Base-by-base conservation (phyloP, 2,888 invertebrate species). In the Rosalia funebris region DNA sequence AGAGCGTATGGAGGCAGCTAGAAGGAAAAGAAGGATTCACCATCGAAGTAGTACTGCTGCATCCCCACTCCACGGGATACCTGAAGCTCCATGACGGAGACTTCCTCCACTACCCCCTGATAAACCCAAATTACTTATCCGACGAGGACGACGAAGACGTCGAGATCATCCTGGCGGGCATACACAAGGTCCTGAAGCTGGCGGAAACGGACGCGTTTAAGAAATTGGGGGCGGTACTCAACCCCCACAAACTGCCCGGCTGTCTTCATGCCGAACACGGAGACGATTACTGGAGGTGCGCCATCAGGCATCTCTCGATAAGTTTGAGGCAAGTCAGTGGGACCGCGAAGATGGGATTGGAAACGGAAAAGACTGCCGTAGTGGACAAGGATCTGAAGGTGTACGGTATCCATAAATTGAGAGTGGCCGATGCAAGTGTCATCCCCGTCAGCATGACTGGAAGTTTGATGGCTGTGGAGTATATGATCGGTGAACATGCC, bases 81-180 rank as follows among this genome's bases (percentile, higher is more conserved):
- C 71, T 93, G 0, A 86, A 84, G 75, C 82, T 96, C 10, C 87
- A 85, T 71, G 88, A 89, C 36, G 87, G 83, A 16, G 87, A 95
- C 81, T 92, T 94, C 0, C 85, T 88, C 41, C 87, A 89, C 31
- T 87, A 89, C 69, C 94, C 95, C 0, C 81, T 87, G n/a, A 87
- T 96, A 69, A 88, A 91, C 70, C 90, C 93, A 0, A 92, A 95
- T 72, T 95, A 95, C 77, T 85, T 94, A 60, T 84, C 86, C 0
- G 86, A 91, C 73, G 82, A 84, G n/a, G 80, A 77, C 34, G 75
- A 77, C n/a, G 52, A 70, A 14, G 93, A 93, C 70, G 77, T 88
- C 0, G 83, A 85, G 12, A 88, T 87, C 0, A 78, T 90, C 3
- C 82, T 90, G 0, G 69, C 70, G 2, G 86, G 88, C 0, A 84